Conservation (phyloP, 2,888 invertebrate genomes). For the Tipula vernalis region DNA sequence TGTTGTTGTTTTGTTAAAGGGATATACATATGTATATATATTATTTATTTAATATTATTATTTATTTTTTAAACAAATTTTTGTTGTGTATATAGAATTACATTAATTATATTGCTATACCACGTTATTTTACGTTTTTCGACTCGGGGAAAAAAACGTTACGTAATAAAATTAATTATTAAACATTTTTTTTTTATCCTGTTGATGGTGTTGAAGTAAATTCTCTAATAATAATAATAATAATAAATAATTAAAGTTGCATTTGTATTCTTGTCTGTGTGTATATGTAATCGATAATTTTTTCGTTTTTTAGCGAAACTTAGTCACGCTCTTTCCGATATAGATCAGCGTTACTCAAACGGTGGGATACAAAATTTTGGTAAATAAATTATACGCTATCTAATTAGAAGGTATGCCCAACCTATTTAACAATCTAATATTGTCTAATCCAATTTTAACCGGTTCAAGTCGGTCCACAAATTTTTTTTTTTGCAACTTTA, state of each 20-base stretch:
- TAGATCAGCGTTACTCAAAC: not conserved
- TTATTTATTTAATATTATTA: not conserved
- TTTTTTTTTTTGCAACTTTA: not conserved
- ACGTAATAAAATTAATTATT: not conserved
- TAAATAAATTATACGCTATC: too few species aligned
- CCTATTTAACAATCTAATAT: not conserved
- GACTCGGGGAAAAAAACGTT: not conserved
- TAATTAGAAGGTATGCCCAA: not conserved
- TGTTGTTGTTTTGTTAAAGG: not conserved
- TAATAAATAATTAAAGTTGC: not conserved
- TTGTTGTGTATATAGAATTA: not conserved
- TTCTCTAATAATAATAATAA: not conserved
- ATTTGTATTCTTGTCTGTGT: not conserved
- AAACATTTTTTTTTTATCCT: not conserved
- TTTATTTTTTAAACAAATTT: not conserved
- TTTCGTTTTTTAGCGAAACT: not conserved
- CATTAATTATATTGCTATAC: not conserved
- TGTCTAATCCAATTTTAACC: too few species aligned
- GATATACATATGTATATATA: too few species aligned
- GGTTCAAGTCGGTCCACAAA: not conserved
- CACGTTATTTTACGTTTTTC: not conserved
- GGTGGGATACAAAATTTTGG: not conserved
- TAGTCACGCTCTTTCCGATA: not conserved
- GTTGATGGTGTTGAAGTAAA: not conserved
- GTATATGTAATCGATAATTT: not conserved